phyloP scores from a whole-genome alignment of 2,797 vertebrate genomes.

The Notamacropus eugenii region DNA sequence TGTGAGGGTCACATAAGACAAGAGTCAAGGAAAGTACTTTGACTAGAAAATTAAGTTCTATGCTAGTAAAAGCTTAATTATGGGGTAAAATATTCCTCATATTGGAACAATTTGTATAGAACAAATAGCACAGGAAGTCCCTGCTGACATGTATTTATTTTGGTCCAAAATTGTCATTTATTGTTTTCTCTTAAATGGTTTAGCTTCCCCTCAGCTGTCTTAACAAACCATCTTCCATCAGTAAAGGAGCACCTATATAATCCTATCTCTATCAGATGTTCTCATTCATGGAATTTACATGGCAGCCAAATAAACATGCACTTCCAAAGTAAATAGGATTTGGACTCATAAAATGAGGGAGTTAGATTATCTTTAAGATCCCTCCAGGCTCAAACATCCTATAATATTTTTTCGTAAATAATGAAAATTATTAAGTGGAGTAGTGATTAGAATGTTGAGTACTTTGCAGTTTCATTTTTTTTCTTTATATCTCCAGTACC shows the following conservation, averaged over 20 bases:
- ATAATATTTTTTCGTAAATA: not conserved
- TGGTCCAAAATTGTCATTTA: not conserved
- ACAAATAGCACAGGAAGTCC: not conserved
- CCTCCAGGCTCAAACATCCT: not conserved
- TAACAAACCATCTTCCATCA: not conserved
- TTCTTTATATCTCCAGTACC: not conserved
- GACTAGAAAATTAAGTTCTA: not conserved
- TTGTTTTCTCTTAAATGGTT: not conserved
- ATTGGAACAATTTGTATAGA: not conserved
- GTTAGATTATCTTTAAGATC: not conserved
- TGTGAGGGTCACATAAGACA: not conserved
- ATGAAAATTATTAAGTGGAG: not conserved
- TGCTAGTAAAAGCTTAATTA: not conserved
- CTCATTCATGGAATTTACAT: not conserved
- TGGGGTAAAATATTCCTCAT: not conserved
- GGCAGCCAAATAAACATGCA: not conserved
- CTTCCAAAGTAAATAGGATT: not conserved
- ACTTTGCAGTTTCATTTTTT: not conserved
- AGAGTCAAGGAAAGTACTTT: not conserved
- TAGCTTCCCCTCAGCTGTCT: not conserved
- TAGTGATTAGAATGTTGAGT: not conserved
- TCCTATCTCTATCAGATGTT: not conserved
- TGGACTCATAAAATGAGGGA: not conserved
- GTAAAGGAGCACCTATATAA: conserved; percentile 13
- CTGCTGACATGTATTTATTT: not conserved